Percentiles rank a stretch among this genome's conserved stretches.
Evolutionary conservation across 2,888 invertebrate genomes (phyloP).

Genomic region (Homarus gammarus): DNA sequence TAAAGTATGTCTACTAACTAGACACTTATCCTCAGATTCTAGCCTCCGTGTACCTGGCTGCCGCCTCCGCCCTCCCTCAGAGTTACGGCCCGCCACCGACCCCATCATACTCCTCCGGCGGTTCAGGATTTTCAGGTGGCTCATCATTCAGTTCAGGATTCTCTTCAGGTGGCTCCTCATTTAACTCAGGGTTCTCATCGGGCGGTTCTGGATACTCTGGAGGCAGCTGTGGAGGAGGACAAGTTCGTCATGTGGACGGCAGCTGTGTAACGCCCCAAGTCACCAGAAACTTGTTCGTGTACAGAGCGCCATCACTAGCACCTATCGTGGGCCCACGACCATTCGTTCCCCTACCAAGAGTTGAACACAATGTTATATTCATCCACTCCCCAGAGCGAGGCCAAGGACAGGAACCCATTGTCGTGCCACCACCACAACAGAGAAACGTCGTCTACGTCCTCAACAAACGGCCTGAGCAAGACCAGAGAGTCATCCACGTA

Average conservation of each 20-base stretch:
- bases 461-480: constrained; percentile 20
- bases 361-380: constrained; percentile 57
- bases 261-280: constrained; percentile 55
- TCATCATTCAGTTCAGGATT: background rate
- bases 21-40: constrained; percentile 33
- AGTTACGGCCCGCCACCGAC: background rate
- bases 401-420: constrained; percentile 3
- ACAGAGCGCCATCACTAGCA: constrained; percentile 38
- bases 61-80: background rate
- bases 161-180: background rate
- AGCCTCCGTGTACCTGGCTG: constrained; percentile 23
- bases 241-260: constrained; percentile 66
- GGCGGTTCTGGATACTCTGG: background rate
- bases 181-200: background rate
- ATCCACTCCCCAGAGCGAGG: constrained; percentile 1
- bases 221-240: constrained; percentile 43
- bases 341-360: constrained; percentile 42
- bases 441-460: constrained; percentile 53
- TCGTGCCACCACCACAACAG: constrained; percentile 54
- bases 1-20: too few species aligned
- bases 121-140: background rate
- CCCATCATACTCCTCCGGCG: background rate
- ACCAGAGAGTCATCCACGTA: constrained; percentile 16
- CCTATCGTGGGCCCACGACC: constrained; percentile 25
- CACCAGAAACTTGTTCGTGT: constrained; percentile 60